Evolutionary conservation across 1,140 invertebrate genomes (phyloP), one percentile per base, ranked within the genome.

Genomic region (Ceratina calcarata): DNA sequence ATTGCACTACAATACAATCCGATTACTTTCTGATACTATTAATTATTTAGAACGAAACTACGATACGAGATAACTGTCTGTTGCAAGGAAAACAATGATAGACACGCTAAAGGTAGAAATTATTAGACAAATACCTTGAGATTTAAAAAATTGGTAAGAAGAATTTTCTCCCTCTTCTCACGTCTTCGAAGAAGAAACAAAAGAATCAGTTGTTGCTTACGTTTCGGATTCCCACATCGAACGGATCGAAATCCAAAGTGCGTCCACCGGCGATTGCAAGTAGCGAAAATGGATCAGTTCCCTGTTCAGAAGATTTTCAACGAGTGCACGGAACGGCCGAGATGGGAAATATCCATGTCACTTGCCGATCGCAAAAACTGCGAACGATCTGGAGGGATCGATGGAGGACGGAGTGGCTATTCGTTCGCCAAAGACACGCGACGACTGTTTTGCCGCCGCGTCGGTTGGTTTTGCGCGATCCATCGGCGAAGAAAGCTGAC

Each of bases 401-500:
- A 53, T 74, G 20, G 72, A 60, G 80, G 20, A 81, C 53, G n/a
- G 49, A 75, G 45, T 27, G 67, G 49, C 61, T 79, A 37, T 77
- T 77, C 81, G 76, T 83, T 74, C 51, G 77, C 77, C 67, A 78
- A 83, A 86, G 85, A 70, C 81, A 71, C 80, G 61, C 76, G 77
- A 66, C 77, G 84, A 86, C 85, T 86, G 85, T 86, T 85, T 86
- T 80, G 75, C 65, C 62, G 55, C 58, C 60, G 37, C 10, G 37
- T 10, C 37, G 37, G 8, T 80, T 80, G 67, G 27, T 71, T 81
- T 82, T 70, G 78, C 80, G 64, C 77, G 77, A 86, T 86, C 78
- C 84, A 82, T 77, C 85, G 80, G 61, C 80, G 76, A 85, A 73
- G 80, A 80, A 82, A 85, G 84, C 73, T 76, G 53, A 80, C 75